Base-by-base conservation (phyloP, 2,888 invertebrate genomes). In the Polyploca ridens region DNA sequence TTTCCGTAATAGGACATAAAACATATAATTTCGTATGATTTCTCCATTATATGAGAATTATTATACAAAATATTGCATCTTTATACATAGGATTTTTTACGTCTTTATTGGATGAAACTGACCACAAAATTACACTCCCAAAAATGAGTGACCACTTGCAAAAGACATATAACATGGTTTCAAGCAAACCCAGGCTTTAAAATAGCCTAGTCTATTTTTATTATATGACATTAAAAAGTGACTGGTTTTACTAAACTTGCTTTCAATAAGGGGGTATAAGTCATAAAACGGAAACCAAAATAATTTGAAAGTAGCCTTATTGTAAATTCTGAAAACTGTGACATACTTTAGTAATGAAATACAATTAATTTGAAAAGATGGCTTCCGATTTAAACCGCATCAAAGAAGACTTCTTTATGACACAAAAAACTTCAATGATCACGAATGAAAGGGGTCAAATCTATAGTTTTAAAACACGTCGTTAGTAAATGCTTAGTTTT, bases 321-420 rank as follows among this genome's bases (percentile, higher is more conserved):
- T 10, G 54, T 54, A 10, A 54, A 19, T 54, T 54, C 54, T 14
- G 54, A 19, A 54, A 54, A 54, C 19, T 10, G 54, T 54, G n/a
- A 54, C n/a, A 54, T 7, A 54, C n/a, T 54, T 54, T 54, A 19
- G n/a, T 41, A 41, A 54, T 54, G 54, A 54, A 19, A 54, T 54
- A 54, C 54, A 54, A 54, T 54, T 54, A 54, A 54, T 54, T 46
- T 54, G 16, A 19, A 19, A 54, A 16, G 41, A 54, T 19, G 54
- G 19, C 19, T 19, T 54, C 19, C 19, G n/a, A 54, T 19, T 8
- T 10, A 7, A 10, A 2, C 7, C n/a, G 5, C 54, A 7, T 54
- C 14, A 19, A n/a, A 8, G 41, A 41, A 41, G 13, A 13, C 13
- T 11, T 38, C 38, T 38, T 41, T 41, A 0, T 13, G 41, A 19